Base-by-base conservation (phyloP, 2,797 vertebrate genomes). In the Urophycis tenuis region DNA sequence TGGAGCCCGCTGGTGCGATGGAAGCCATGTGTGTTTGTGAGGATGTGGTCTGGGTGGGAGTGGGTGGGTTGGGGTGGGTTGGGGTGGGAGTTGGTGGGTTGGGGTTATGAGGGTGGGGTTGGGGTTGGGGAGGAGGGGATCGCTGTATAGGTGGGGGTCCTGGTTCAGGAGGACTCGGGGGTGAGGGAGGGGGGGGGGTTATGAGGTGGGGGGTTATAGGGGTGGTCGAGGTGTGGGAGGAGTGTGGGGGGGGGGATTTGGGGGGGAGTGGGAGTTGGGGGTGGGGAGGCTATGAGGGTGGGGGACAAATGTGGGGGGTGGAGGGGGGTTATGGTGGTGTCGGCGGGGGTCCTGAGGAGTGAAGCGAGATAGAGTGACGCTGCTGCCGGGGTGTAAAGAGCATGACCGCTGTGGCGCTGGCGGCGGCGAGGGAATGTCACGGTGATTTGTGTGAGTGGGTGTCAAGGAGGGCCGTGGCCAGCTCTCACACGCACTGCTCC, bases 11-110 rank as follows among this genome's bases (percentile, higher is more conserved):
- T n/a, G 5, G 84, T 74, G 84, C 84, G 87, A 88, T 89, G 77
- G 75, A 85, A 89, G 83, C 82, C 88, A 88, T 91, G 88, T 92
- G 89, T 89, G 87, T 88, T 85, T 82, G 86, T 25, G 74, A 83
- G 91, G 88, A 89, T 87, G 87, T 86, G 89, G 85, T 84, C 73
- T 49, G 29, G 74, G 81, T 30, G 33, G 19, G 11, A 76, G 84
- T 41, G 22, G 19, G 25, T 80, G 83, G 82, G 79, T 90, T 88
- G 86, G 36, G 5, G 36, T 39, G 86, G 5, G 36, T n/a, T n/a
- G n/a, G n/a, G n/a, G n/a, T n/a, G 89, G n/a, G 85, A 34, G 36
- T 83, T 30, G 11, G 78, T 15, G 15, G 45, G 15, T n/a, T 77
- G 84, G n/a, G n/a, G n/a, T n/a, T n/a, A n/a, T n/a, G n/a, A n/a